Conservation (phyloP, 2,113 vertebrate species). For the Gallinago media region DNA sequence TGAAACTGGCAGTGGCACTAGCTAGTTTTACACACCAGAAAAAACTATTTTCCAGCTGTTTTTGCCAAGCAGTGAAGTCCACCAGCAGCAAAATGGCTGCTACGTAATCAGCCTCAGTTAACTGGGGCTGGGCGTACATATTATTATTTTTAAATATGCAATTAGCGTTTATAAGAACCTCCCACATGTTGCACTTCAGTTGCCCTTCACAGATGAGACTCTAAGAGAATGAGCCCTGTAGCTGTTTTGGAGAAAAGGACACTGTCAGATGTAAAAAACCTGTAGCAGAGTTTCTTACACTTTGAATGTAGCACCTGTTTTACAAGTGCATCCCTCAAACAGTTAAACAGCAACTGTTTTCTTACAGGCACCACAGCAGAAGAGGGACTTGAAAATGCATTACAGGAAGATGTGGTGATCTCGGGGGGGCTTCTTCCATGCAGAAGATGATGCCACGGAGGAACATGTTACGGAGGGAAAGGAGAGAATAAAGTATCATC, state of each 20-base stretch:
- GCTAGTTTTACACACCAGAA: background rate
- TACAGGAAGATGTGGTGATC: background rate
- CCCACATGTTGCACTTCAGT: background rate
- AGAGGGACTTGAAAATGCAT: background rate
- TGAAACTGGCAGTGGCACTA: background rate
- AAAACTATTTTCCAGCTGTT: background rate
- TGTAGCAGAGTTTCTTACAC: background rate
- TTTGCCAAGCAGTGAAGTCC: background rate
- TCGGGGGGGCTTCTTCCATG: background rate
- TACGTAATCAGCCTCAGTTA: background rate
- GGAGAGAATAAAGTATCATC: background rate
- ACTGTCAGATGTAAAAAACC: background rate
- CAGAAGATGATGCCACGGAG: background rate
- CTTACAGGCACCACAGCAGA: background rate
- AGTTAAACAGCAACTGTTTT: background rate
- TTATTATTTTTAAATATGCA: constrained; percentile 28
- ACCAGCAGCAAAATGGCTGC: background rate
- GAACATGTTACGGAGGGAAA: background rate
- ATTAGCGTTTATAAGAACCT: background rate
- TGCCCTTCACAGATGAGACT: background rate
- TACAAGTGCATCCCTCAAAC: background rate
- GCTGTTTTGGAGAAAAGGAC: background rate
- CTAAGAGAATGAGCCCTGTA: background rate
- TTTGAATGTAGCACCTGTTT: background rate
- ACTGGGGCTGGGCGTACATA: background rate